Base-by-base conservation (phyloP, 2,113 vertebrate species). In the Drymodes brunneopygia region DNA sequence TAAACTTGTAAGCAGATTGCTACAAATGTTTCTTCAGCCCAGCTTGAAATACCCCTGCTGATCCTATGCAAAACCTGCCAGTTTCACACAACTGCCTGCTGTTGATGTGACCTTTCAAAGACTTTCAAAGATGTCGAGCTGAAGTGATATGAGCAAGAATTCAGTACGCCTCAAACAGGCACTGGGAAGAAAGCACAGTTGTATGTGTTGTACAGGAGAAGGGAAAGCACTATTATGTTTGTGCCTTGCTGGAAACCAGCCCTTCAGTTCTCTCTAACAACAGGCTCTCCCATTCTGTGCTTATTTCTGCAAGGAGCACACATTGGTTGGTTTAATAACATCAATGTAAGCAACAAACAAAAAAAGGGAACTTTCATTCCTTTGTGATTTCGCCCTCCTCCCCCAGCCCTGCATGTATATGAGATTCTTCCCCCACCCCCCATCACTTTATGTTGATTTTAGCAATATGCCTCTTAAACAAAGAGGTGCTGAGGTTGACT, bases 21-120 rank as follows among this genome's bases (percentile, higher is more conserved):
- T 85, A 83, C 40, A 86, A 91, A 79, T 25, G 14, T 22, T 58
- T 60, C 51, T 71, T 81, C 82, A 90, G 23, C 33, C 47, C 66
- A 92, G 85, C 33, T 82, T 82, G 88, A 87, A 95, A 86, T 71
- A 85, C 66, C 51, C 96, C 91, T 83, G 62, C 92, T 96, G 87
- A 70, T 95, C 65, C 79, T 58, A 44, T 27, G 80, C 66, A 96
- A 89, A 88, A 83, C 5, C 57, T 93, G 74, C 75, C 95, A 88
- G 54, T 86, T 95, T 64, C 73, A 71, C 83, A 86, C 51, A 91
- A 77, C 83, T 86, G 72, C 88, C 87, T 94, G 89, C 96, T 96
- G 92, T 42, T 85, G 81, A 80, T 58, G 75, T 78, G 91, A 92
- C 94, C 92, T 97, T 95, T 91, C 89, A 89, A 80, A 96, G 89